Evolutionary conservation across 2,888 invertebrate genomes (phyloP).

Genomic region (Rhimphoctona megacephalus): DNA sequence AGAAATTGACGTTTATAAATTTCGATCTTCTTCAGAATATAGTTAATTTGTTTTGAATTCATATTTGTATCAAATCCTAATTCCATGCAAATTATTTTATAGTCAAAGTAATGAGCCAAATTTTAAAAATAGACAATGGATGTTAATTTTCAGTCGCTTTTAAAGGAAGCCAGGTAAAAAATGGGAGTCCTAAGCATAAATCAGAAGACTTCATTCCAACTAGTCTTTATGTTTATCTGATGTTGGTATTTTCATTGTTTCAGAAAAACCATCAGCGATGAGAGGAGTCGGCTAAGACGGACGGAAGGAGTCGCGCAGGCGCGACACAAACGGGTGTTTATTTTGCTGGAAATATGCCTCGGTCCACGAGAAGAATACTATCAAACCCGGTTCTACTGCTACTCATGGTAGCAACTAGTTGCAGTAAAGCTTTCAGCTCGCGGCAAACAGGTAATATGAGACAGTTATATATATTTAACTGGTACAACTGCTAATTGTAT

Average conservation of each 20-base stretch:
- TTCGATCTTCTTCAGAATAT: not conserved
- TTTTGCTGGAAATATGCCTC: conserved; percentile 82
- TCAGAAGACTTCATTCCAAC: not conserved
- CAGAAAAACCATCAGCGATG: conserved; percentile 81
- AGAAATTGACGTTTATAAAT: not conserved
- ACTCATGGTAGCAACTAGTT: conserved; percentile 78
- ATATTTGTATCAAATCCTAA: not conserved
- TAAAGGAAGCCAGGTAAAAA: no score
- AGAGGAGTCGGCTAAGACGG: conserved; percentile 82
- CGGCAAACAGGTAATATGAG: conserved; percentile 81
- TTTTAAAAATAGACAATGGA: no score
- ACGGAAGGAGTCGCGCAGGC: conserved; percentile 78
- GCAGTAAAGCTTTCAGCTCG: conserved; percentile 80
- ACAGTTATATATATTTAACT: not conserved
- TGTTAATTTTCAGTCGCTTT: no score
- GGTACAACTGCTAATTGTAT: not conserved
- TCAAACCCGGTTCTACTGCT: conserved; percentile 82
- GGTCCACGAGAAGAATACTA: conserved; percentile 78
- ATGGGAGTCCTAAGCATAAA: not conserved
- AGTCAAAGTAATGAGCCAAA: no score
- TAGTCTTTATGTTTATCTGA: conserved; percentile 55
- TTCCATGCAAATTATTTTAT: not conserved
- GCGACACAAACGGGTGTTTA: conserved; percentile 73
- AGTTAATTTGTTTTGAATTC: not conserved
- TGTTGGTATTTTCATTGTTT: conserved; percentile 70